Evolutionary conservation across 2,888 invertebrate genomes (phyloP), one percentile per base, ranked within the genome.

Genomic region (Eristalis pertinax): DNA sequence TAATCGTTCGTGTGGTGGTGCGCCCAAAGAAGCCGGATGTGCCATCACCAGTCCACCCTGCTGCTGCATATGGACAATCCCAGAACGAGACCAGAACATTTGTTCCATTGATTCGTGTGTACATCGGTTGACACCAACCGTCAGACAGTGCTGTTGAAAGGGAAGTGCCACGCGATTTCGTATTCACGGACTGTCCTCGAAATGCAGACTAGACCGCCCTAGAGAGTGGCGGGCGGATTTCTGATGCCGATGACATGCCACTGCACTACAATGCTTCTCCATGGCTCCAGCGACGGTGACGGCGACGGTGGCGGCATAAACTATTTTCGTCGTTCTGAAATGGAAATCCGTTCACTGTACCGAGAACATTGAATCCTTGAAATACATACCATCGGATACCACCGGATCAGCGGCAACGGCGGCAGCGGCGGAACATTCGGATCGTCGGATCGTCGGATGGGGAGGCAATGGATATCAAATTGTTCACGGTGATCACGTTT

Each of bases 131-230:
- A 79, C 78, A 79, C 78, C 19, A 50, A 50, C 50, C 60, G 60
- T 60, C 60, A 60, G 22, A 22, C 26, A 4, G 19, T 50, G 68
- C 62, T 68, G 60, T 60, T 75, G 69, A 65, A 72, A 76, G 78
- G 87, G 87, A 87, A 87, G 87, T 87, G 87, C 79, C 79, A 76
- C 75, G 72, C 87, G 38, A 87, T 87, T 87, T 87, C 76, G 87
- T 87, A 87, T 87, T 84, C 87, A 87, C 72, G 83, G 75, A 43
- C 50, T 64, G 87, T 84, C 79, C 38, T 87, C 72, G 79, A 73
- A 84, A 87, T 79, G 84, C 79, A 84, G 87, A 87, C 87, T 87
- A 87, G 87, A 84, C 87, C 87, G 87, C 87, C 87, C 87, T 83
- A 72, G 50, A 22, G 24, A 67, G 56, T 64, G 75, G 86, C 83